A percentile compares a stretch with the other conserved stretches of the same genome.
These are phyloP conservation scores for Gouania willdenowi DNA, from an alignment of 2,797 vertebrate species.

Conservation along the genomic window DNA sequence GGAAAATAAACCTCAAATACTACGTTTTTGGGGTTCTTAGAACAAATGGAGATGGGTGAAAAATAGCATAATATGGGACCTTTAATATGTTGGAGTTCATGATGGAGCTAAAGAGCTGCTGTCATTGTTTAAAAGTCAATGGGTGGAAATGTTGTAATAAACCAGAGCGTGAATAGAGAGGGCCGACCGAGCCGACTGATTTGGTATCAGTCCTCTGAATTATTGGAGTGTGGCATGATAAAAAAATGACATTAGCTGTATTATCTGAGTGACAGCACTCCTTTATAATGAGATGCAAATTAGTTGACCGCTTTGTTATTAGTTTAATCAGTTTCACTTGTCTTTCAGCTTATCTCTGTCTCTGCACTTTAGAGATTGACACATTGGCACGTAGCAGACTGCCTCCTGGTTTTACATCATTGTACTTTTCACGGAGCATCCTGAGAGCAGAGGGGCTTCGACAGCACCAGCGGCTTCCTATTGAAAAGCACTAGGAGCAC, in stretches of 20 bases:
- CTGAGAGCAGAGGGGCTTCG: conserved; percentile 14
- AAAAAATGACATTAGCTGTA: conserved; percentile 40
- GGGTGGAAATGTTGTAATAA: conserved; percentile 2
- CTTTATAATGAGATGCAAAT: conserved; percentile 63
- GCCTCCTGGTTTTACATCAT: conserved; percentile 38
- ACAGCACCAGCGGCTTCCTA: conserved; percentile 35
- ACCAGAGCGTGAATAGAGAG: not conserved
- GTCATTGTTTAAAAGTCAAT: not conserved
- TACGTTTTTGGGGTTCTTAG: too few species aligned
- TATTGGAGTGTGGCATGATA: conserved; percentile 29
- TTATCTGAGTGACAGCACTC: conserved; percentile 51
- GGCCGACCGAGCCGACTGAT: conserved; percentile 10
- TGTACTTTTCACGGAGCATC: conserved; percentile 28
- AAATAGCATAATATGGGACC: too few species aligned
- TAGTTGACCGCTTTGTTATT: conserved; percentile 59
- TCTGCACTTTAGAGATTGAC: conserved; percentile 38
- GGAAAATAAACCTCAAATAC: too few species aligned
- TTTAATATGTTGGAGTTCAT: not conserved
- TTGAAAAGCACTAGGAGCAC: conserved; percentile 46
- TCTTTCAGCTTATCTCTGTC: conserved; percentile 37
- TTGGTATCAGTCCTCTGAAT: conserved; percentile 31
- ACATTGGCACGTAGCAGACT: conserved; percentile 33
- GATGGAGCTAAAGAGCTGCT: not conserved
- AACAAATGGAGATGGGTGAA: too few species aligned
- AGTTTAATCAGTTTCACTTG: conserved; percentile 53